Evolutionary conservation across 2,113 vertebrate genomes (phyloP), one percentile per base, ranked within the genome.

Genomic region (Tachuris rubrigastra): DNA sequence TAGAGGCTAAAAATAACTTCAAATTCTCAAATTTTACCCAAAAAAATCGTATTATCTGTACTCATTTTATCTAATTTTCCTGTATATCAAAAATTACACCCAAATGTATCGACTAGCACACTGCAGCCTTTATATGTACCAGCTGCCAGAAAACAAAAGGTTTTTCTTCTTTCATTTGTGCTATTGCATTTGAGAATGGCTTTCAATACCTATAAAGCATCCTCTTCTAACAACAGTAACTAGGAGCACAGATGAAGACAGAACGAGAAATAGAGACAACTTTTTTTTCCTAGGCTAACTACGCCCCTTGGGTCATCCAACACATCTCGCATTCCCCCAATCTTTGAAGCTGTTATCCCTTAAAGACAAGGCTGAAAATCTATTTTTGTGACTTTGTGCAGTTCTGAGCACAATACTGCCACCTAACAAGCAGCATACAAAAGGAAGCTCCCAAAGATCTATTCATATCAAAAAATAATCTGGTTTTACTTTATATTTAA

Each of bases 401-500:
- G 23, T 25, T 37, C 37, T 79, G 69, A 93, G 62, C 31, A 69
- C 31, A 69, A 63, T 86, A 89, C 33, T 87, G 42, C 28, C 47
- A 84, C 50, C 68, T 86, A 92, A 86, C 50, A 90, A 86, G 19
- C 1, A 5, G 75, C 5, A 53, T n/a, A 78, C 74, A 78, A 95
- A 84, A 92, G 44, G 47, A 91, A 66, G 47, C 7, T 93, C 72
- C 42, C 22, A 52, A 63, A 86, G 68, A 74, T 58, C 55, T 78
- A 52, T 24, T 55, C 27, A 68, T 78, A 83, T 44, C 1, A 78
- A 71, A 93, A 72, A 59, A 52, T 17, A 90, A 91, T n/a, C 71
- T 87, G 42, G 1, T 94, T 91, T 90, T 78, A 62, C 35, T 97
- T 91, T 71, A n/a, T 59, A 88, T 86, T 92, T 87, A 87, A 89